Percentiles rank a stretch among this genome's conserved stretches.
phyloP scores from a whole-genome alignment of 2,888 invertebrate genomes.

The Eupithecia insigniata region DNA sequence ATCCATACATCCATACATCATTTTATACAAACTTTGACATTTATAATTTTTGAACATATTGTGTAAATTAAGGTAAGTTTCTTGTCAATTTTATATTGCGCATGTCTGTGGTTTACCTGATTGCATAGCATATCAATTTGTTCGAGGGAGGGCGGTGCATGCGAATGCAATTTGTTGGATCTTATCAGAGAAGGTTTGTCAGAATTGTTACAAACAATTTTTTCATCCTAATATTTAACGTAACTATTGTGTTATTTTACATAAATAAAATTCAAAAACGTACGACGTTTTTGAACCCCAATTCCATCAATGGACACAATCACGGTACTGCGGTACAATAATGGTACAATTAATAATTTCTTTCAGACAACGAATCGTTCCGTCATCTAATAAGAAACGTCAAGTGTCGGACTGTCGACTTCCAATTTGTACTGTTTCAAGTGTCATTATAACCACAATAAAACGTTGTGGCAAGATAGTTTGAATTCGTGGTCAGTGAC shows the following conservation, averaged over 20 bases:
- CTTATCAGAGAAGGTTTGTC: too few relatives aligned
- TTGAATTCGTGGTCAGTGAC: neutral
- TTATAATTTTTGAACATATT: too few relatives aligned
- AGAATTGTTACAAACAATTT: too few relatives aligned
- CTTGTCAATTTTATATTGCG: too few relatives aligned
- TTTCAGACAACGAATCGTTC: conserved; percentile 24
- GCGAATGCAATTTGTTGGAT: too few relatives aligned
- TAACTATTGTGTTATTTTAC: neutral
- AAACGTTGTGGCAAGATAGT: conserved; percentile 52
- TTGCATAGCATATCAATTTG: too few relatives aligned
- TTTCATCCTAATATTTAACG: too few relatives aligned
- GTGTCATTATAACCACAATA: conserved; percentile 66
- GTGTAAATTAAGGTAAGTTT: too few relatives aligned
- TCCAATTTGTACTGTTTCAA: conserved; percentile 76
- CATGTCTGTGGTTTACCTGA: too few relatives aligned
- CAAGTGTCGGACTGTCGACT: conserved; percentile 61
- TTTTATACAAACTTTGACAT: too few relatives aligned
- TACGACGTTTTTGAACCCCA: neutral
- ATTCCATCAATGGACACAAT: neutral
- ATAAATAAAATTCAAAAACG: neutral
- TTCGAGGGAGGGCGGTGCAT: too few relatives aligned
- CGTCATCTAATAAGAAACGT: conserved; percentile 50
- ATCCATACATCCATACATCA: too few relatives aligned
- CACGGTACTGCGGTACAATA: neutral
- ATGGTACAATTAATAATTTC: conserved; percentile 19